Conservation (phyloP, 2,113 vertebrate species). For the Nematolebias whitei region DNA sequence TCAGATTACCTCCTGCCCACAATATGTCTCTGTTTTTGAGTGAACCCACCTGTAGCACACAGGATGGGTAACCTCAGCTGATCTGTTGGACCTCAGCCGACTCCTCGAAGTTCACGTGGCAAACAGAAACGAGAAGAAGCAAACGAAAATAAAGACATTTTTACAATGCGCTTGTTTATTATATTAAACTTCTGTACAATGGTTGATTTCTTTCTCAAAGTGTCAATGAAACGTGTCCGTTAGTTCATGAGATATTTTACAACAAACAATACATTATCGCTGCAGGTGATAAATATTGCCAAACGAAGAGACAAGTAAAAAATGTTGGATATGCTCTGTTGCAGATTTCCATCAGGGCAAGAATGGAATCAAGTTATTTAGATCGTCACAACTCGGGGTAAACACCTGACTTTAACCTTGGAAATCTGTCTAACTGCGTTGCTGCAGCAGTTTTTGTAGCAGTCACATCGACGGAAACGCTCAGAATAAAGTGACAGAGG, state of each 20-base stretch:
- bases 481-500: conserved; percentile 21
- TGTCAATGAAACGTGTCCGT: too few relatives aligned
- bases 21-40: conserved; percentile 41
- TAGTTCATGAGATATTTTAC: too few relatives aligned
- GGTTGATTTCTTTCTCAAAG: too few relatives aligned
- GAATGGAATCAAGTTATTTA: conserved; percentile 3
- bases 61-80: too few relatives aligned
- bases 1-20: conserved; percentile 50
- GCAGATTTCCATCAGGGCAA: background rate
- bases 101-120: background rate
- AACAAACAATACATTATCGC: too few relatives aligned
- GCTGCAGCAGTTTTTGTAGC: conserved; percentile 17
- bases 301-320: too few relatives aligned
- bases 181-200: too few relatives aligned
- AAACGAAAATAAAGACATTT: background rate
- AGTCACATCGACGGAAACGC: conserved; percentile 2
- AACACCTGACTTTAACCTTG: background rate
- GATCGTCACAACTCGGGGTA: background rate
- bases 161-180: too few relatives aligned
- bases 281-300: too few relatives aligned
- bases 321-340: background rate
- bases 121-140: background rate
- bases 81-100: background rate
- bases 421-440: background rate
- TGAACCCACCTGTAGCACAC: conserved; percentile 3